Percentiles rank a stretch among this genome's conserved stretches.
Evolutionary conservation across 2,888 invertebrate genomes (phyloP).

Genomic region (Volucella zonaria): DNA sequence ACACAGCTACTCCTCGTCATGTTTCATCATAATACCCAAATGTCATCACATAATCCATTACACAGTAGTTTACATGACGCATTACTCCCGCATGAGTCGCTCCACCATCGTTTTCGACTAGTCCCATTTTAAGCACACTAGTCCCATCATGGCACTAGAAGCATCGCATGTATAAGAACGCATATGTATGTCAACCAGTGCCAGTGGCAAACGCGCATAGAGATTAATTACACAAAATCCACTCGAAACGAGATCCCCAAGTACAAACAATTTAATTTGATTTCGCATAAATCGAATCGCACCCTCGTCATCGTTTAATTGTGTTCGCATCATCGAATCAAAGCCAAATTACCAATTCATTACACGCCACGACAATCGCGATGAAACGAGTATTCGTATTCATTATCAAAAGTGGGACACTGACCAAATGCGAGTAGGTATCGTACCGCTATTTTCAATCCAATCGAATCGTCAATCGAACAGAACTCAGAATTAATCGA

Average conservation of each 20-base stretch:
- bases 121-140: slow-evolving; percentile 35
- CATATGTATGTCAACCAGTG: too few species aligned
- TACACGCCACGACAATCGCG: neutral
- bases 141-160: slow-evolving; percentile 36
- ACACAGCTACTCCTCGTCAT: too few species aligned
- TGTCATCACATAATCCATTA: slow-evolving; percentile 50
- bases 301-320: slow-evolving; percentile 33
- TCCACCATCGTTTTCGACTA: slow-evolving; percentile 14
- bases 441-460: neutral
- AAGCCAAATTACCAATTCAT: slow-evolving; percentile 58
- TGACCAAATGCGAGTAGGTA: slow-evolving; percentile 6
- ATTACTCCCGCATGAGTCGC: slow-evolving; percentile 40
- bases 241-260: slow-evolving; percentile 35
- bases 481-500: neutral
- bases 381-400: neutral
- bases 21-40: neutral
- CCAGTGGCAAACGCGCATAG: neutral
- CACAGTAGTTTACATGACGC: slow-evolving; percentile 26
- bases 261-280: slow-evolving; percentile 23
- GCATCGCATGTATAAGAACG: slow-evolving; percentile 7
- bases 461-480: neutral
- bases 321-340: slow-evolving; percentile 56
- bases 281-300: slow-evolving; percentile 44
- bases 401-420: slow-evolving; percentile 42
- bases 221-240: slow-evolving; percentile 63